Base-by-base conservation (phyloP, 2,797 vertebrate genomes). In the Chelon labrosus region DNA sequence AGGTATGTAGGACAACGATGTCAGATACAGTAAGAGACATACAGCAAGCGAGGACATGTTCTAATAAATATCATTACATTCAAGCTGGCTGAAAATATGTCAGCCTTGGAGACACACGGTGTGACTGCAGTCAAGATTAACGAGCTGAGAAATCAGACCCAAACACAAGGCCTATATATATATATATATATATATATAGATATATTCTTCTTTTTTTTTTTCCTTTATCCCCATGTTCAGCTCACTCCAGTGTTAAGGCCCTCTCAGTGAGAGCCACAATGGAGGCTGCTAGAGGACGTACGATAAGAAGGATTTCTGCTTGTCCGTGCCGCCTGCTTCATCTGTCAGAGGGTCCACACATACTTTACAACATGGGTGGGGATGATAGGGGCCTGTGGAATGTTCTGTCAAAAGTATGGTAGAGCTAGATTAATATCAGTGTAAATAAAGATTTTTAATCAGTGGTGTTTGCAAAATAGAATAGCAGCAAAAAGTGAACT, bases 61-160 rank as follows among this genome's bases (percentile, higher is more conserved):
- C 75, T 66, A 83, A 87, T 88, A 88, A 92, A 92, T 91, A 92
- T 91, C 87, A 90, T 91, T 91, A 92, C 83, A 86, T 73, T 77
- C 64, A 85, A 67, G 56, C 79, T 20, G 76, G 70, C 75, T 86
- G 74, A 90, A 88, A 88, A 84, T 59, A 80, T 86, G 83, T 84
- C 89, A 85, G 76, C 76, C 75, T 78, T 65, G 0, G 35, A 88
- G 80, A 80, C 42, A 46, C 66, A 70, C 75, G 67, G 54, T 63
- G 66, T 65, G 70, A 87, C 88, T 78, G 22, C 65, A 72, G 68
- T 72, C 38, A 91, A 89, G 90, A 92, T 90, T 84, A 91, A 93
- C 86, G 89, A 87, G 87, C 85, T 85, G 83, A 88, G 84, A 87
- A 91, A 89, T 90, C 70, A 83, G 78, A 89, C 82, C 84, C 85